These are phyloP conservation scores for Lasioglossum leucozonium DNA, from an alignment of 2,888 invertebrate species.

Conservation along the genomic window DNA sequence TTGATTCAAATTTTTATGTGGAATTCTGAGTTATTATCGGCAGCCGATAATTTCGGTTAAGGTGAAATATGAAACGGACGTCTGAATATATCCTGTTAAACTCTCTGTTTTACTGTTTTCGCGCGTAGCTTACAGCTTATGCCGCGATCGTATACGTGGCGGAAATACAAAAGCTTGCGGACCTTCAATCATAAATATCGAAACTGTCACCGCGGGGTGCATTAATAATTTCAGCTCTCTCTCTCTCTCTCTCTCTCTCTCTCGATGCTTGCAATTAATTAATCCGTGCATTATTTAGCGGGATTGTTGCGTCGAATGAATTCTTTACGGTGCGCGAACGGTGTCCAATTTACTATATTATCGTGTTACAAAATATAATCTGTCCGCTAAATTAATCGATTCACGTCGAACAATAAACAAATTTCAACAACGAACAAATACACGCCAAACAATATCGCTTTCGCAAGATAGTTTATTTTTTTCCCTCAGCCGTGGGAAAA, in stretches of 20 bases:
- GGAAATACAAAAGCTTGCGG: not conserved
- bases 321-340: not conserved
- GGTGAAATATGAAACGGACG: not conserved
- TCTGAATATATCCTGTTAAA: slow-evolving; percentile 1
- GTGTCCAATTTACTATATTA: not conserved
- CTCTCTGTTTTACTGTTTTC: not conserved
- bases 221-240: not conserved
- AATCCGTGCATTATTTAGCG: not conserved
- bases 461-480: not conserved
- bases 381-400: not conserved
- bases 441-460: not conserved
- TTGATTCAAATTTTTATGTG: not conserved
- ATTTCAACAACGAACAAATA: too few species aligned
- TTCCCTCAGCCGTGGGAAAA: not conserved
- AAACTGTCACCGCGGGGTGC: not conserved
- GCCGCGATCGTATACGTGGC: not conserved
- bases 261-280: not conserved
- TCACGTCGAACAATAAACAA: too few species aligned
- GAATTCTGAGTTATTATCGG: not conserved
- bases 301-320: not conserved
- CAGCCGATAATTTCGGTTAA: not conserved
- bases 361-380: not conserved
- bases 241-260: too few species aligned
- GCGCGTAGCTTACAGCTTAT: not conserved
- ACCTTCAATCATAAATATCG: not conserved